These are phyloP conservation scores for Sesia bembeciformis DNA, from an alignment of 2,888 invertebrate species.

Conservation along the genomic window DNA sequence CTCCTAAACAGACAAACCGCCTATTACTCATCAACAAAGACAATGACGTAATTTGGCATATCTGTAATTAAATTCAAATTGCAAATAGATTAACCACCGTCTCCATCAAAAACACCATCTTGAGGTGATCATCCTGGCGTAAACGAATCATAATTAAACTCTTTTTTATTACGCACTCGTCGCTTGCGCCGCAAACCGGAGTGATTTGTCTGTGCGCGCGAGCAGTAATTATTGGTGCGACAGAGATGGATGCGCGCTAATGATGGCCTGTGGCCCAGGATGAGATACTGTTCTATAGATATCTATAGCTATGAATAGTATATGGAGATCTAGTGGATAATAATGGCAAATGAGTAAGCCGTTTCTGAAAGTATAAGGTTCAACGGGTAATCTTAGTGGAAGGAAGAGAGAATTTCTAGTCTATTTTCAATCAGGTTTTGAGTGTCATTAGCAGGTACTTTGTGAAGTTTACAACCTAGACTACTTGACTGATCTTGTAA, in stretches of 20 bases:
- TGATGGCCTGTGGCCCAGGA: slow-evolving; percentile 22
- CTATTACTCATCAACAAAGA: no score
- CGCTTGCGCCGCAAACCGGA: slow-evolving; percentile 13
- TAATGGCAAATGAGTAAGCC: neutral
- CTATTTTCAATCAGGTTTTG: no score
- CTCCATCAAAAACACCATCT: neutral
- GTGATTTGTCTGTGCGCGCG: slow-evolving; percentile 43
- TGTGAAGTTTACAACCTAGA: no score
- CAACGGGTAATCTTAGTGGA: neutral
- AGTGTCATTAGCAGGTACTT: no score
- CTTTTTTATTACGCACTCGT: neutral
- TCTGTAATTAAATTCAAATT: no score
- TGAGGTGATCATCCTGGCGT: neutral
- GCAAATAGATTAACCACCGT: no score
- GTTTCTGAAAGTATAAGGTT: neutral
- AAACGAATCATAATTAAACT: neutral
- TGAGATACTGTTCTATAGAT: neutral
- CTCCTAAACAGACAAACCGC: no score
- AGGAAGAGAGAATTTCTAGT: no score
- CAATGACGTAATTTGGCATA: no score
- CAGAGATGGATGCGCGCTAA: slow-evolving; percentile 48
- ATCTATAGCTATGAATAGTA: neutral
- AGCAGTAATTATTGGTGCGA: slow-evolving; percentile 44
- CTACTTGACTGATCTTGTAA: no score
- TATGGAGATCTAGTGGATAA: neutral